A percentile compares a stretch with the other conserved stretches of the same genome.
phyloP scores from a whole-genome alignment of 2,888 invertebrate species.

The Serripes groenlandicus region DNA sequence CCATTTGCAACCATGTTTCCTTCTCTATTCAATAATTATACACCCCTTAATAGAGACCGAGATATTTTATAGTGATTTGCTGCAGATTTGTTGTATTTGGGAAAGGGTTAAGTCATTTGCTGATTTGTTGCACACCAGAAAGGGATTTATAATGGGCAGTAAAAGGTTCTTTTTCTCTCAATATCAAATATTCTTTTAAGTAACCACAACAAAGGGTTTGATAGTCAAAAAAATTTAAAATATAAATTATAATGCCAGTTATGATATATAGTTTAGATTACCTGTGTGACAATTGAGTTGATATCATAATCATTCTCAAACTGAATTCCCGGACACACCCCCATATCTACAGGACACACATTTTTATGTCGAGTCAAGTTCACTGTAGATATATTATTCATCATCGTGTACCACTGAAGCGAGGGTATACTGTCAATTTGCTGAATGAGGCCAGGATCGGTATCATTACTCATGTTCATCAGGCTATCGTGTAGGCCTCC shows the following conservation, averaged over 20 bases:
- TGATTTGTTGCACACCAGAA: no score
- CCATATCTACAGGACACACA: conserved; percentile 54
- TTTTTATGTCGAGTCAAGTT: conserved; percentile 48
- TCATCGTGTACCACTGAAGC: conserved; percentile 33
- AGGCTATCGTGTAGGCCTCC: conserved; percentile 42
- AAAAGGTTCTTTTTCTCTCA: no score
- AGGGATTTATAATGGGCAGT: no score
- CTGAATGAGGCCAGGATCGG: conserved; percentile 34
- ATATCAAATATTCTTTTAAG: background rate
- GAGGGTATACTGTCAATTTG: conserved; percentile 38
- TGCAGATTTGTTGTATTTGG: background rate
- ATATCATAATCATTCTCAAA: conserved; percentile 71
- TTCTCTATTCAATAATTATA: background rate
- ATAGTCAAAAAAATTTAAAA: no score
- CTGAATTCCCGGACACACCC: conserved; percentile 62
- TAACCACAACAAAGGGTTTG: background rate
- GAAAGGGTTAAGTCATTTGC: background rate
- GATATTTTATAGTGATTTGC: no score
- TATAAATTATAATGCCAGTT: no score
- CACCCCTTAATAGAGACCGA: no score
- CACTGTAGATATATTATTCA: conserved; percentile 31
- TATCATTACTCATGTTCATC: conserved; percentile 45
- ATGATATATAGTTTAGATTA: no score
- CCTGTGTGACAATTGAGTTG: conserved; percentile 82
- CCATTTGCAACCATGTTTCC: background rate